Evolutionary conservation across 2,113 vertebrate genomes (phyloP), one percentile per base, ranked within the genome.

Genomic region (Marmota flaviventris): DNA sequence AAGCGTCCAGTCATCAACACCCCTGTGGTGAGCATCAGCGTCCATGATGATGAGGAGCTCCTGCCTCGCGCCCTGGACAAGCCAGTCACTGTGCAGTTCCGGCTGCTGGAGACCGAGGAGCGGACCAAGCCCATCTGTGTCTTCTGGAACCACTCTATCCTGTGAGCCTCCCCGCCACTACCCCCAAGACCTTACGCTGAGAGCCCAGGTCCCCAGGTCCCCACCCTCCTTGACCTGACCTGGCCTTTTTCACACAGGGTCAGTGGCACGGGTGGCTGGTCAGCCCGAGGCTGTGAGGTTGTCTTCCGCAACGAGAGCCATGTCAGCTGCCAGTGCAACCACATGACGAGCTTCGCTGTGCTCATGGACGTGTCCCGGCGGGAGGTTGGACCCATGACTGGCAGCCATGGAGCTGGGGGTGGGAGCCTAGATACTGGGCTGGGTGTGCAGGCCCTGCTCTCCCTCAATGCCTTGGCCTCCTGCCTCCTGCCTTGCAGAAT

Each of bases 71-170:
- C 94, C 0, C 98, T 99, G 97, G 99, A 99, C 96, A 99, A 99
- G 96, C 99, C 99, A 0, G 98, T 99, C 98, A 99, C 99, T 0
- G 99, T 99, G 98, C 99, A 99, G 98, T 99, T 99, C 98, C 99
- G 99, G n/a, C 98, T 99, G 93, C 98, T 99, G 90, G 97, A 99
- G 98, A 99, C 99, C 0, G 99, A 99, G 98, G 99, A 99, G 97
- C 99, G 99, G 93, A 99, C 99, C 93, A 99, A 99, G 93, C 99
- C 99, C 98, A 99, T 99, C 98, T 99, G 99, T 2, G 99, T 99
- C 85, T 99, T 99, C 98, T 99, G 99, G 99, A 99, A 99, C 97
- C 99, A 99, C 95, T 99, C 99, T 0, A 99, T 99, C 77, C 98
- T 99, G 99, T 99, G 98, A 99, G 99, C 92, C 45, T 9, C 6